phyloP scores from a whole-genome alignment of 2,113 vertebrate species.

The Misgurnus mizolepis region DNA sequence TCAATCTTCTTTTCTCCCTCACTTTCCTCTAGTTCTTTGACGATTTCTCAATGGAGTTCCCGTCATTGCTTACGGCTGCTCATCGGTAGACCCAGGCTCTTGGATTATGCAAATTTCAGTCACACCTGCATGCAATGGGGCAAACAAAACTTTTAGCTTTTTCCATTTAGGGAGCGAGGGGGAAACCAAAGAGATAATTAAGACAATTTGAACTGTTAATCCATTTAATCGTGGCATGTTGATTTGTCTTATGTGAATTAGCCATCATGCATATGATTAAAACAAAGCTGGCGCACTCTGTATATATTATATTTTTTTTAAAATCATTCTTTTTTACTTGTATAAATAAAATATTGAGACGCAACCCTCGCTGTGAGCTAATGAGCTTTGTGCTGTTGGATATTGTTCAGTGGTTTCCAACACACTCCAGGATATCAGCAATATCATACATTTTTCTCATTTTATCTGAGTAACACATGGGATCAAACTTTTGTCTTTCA shows the following conservation, averaged over 20 bases:
- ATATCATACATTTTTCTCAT: background rate
- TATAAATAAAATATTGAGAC: slow-evolving; percentile 8
- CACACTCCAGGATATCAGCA: background rate
- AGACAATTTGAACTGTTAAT: background rate
- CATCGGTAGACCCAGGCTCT: slow-evolving; percentile 45
- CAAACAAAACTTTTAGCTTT: slow-evolving; percentile 69
- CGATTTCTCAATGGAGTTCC: slow-evolving; percentile 63
- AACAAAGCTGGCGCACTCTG: background rate
- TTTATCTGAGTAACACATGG: background rate
- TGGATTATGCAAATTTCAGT: slow-evolving; percentile 71
- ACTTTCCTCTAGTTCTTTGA: slow-evolving; percentile 36
- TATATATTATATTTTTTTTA: background rate
- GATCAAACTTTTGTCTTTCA: slow-evolving; percentile 3
- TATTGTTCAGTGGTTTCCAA: slow-evolving; percentile 4
- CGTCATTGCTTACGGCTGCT: slow-evolving; percentile 55
- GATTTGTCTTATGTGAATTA: background rate
- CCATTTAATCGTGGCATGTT: background rate
- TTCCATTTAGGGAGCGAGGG: slow-evolving; percentile 32
- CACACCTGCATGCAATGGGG: slow-evolving; percentile 72
- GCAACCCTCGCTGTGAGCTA: slow-evolving; percentile 6
- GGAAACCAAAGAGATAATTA: background rate
- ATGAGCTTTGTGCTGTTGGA: background rate
- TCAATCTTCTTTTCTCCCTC: background rate
- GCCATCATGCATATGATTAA: background rate
- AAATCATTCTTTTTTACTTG: background rate